phyloP scores from a whole-genome alignment of 53 echinoderm and acorn worm species.

The Zoroaster sp. region DNA sequence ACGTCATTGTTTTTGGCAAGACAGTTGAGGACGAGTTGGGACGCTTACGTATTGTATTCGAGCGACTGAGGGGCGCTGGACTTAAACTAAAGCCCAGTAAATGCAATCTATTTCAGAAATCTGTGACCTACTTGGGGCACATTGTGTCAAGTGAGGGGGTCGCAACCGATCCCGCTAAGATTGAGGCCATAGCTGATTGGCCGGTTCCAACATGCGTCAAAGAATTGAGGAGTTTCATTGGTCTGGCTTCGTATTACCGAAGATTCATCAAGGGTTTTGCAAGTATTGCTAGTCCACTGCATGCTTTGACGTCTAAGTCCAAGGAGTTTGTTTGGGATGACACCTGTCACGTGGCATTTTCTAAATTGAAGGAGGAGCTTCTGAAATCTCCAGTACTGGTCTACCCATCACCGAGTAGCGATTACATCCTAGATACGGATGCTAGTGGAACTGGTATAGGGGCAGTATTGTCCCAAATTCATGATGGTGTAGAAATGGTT shows the following conservation, averaged over 20 bases:
- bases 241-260: background rate
- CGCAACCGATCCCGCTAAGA: background rate
- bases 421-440: too few relatives aligned
- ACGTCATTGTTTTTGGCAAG: background rate
- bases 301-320: background rate
- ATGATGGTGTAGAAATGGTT: background rate
- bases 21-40: background rate
- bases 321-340: background rate
- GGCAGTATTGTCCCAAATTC: background rate
- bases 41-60: background rate
- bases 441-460: too few relatives aligned
- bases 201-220: background rate
- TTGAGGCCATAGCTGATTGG: background rate
- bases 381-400: too few relatives aligned
- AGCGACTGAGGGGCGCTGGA: background rate
- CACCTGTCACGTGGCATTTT: background rate
- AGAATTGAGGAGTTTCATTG: constrained; percentile 6
- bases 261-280: background rate
- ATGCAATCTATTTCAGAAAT: too few relatives aligned
- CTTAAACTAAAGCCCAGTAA: background rate
- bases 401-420: too few relatives aligned
- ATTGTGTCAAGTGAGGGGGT: background rate
- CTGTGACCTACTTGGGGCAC: background rate
- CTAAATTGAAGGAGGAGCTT: too few relatives aligned
- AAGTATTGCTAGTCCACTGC: background rate